Evolutionary conservation across 2,888 invertebrate genomes (phyloP).

Genomic region (Macroteleia sp.): DNA sequence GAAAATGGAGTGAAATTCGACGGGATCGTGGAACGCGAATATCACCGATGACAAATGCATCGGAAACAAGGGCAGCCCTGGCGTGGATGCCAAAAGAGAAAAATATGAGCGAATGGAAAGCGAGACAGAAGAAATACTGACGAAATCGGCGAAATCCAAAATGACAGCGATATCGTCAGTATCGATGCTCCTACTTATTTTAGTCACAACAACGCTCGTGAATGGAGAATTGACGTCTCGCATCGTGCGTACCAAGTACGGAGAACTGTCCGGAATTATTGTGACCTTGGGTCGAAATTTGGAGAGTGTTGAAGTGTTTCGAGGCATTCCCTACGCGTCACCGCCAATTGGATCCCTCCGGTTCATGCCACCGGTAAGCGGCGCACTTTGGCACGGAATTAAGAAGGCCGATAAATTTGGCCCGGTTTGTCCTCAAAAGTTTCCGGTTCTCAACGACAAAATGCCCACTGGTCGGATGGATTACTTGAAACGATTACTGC

Average conservation of each 20-base stretch:
- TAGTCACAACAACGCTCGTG: conserved; percentile 25
- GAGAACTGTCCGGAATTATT: conserved; percentile 93
- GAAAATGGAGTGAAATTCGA: conserved; percentile 6
- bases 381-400: conserved; percentile 95
- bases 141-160: conserved; percentile 34
- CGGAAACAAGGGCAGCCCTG: conserved; percentile 10
- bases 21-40: background rate
- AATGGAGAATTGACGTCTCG: conserved; percentile 87
- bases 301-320: conserved; percentile 95
- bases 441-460: conserved; percentile 90
- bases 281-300: conserved; percentile 91
- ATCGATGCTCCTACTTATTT: conserved; percentile 68
- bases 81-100: conserved; percentile 28
- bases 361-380: conserved; percentile 98
- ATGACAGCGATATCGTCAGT: conserved; percentile 55
- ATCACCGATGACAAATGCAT: conserved; percentile 37
- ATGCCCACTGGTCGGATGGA: conserved; percentile 96
- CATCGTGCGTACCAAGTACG: conserved; percentile 94
- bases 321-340: conserved; percentile 97
- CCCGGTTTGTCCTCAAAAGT: conserved; percentile 96
- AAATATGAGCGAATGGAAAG: conserved; percentile 43
- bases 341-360: conserved; percentile 94
- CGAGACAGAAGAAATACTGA: conserved; percentile 30
- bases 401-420: conserved; percentile 94
- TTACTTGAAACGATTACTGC: conserved; percentile 93